Percentiles rank a stretch among this genome's conserved stretches.
Conservation (phyloP, 2,113 vertebrate genomes). For the Oenanthe oenanthe region DNA sequence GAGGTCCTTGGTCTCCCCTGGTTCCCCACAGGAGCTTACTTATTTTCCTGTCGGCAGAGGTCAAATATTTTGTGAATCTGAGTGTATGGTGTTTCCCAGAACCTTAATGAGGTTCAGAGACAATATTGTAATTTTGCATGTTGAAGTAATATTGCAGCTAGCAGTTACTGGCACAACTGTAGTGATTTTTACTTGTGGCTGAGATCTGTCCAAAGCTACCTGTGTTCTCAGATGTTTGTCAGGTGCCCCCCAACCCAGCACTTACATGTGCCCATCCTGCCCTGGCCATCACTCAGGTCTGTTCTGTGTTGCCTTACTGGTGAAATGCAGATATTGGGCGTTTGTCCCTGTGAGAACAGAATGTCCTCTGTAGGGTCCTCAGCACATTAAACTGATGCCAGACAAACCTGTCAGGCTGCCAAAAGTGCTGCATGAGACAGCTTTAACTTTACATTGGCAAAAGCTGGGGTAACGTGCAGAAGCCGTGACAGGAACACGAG, state of each 20-base stretch:
- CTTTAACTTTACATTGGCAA: neutral
- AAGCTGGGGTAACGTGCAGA: neutral
- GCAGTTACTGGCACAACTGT: neutral
- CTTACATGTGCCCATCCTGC: fast-evolving
- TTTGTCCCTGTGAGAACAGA: neutral
- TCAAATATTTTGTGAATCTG: neutral
- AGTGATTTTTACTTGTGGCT: neutral
- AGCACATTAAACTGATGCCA: neutral
- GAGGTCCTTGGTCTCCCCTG: neutral
- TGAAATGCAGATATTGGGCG: neutral
- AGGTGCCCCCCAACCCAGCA: neutral
- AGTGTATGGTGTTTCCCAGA: neutral
- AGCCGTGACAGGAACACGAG: neutral
- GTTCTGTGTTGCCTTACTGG: neutral
- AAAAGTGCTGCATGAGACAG: neutral
- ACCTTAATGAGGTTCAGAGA: neutral
- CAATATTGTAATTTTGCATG: fast-evolving
- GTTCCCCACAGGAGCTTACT: neutral
- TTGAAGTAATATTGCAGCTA: neutral
- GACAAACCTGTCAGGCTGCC: neutral
- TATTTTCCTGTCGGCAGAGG: neutral
- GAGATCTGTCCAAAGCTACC: neutral
- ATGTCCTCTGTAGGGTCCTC: neutral
- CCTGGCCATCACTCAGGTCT: neutral
- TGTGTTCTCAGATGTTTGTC: neutral